Conservation (phyloP, 2,888 invertebrate genomes). For the Epinotia brunnichana region DNA sequence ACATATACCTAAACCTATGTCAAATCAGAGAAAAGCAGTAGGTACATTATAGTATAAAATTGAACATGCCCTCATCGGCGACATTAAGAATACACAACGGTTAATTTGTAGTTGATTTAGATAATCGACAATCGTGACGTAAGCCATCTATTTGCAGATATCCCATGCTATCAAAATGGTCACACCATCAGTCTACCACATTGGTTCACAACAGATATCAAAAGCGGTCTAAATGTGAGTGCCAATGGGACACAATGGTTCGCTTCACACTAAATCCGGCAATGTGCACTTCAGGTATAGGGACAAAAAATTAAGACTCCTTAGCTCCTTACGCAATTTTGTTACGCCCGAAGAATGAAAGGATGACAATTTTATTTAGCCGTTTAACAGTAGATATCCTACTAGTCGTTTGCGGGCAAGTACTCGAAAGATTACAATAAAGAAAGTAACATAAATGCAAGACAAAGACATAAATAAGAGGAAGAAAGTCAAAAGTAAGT, state of each 20-base stretch:
- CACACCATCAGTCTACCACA: background rate
- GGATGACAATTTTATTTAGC: constrained; percentile 1
- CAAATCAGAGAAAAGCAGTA: too few relatives aligned
- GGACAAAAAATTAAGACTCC: constrained; percentile 1
- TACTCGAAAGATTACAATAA: constrained; percentile 8
- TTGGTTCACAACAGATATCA: constrained; percentile 8
- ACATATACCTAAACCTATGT: too few relatives aligned
- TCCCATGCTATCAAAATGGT: background rate
- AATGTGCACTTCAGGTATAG: constrained; percentile 28
- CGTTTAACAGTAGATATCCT: background rate
- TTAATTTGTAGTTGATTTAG: background rate
- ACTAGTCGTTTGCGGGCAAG: constrained; percentile 1
- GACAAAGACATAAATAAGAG: constrained; percentile 11
- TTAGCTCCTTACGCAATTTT: constrained; percentile 14
- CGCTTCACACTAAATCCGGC: constrained; percentile 20
- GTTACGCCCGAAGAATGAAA: background rate
- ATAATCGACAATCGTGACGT: background rate
- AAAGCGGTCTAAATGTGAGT: background rate
- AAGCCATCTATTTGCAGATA: background rate
- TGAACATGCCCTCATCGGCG: too few relatives aligned
- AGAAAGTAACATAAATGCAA: constrained; percentile 25
- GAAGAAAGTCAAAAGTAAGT: constrained; percentile 26
- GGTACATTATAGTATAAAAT: too few relatives aligned
- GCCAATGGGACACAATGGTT: constrained; percentile 6
- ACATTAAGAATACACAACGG: background rate